Base-by-base conservation (phyloP, 2,888 invertebrate species). In the Galerucella pusilla region DNA sequence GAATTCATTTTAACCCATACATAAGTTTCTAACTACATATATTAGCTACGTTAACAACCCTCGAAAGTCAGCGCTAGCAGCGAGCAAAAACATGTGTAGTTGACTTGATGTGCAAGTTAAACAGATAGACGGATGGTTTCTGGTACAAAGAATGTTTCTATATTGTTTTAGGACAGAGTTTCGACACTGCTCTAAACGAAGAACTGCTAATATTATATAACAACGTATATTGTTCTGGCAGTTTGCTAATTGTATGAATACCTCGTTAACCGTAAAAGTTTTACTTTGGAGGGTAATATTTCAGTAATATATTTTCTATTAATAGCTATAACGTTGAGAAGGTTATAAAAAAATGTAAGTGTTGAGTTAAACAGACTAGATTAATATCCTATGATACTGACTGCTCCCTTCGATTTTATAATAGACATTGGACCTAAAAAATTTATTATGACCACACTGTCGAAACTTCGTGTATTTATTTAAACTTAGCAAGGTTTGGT, bases 111-210 rank as follows among this genome's bases (percentile, higher is more conserved):
- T 64, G 46, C n/a, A 64, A 64, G 35, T 45, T 64, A 64, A 64
- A 64, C 64, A 64, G 64, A 64, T 20, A 45, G 64, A 64, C 46
- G 16, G 64, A 20, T 64, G 64, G 64, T 64, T 64, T 64, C 4
- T 11, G 25, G 46, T 14, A 46, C 16, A 64, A 35, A 64, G 35
- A 42, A 64, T 64, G 64, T 64, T 42, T n/a, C 45, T 16, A 7
- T 64, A 64, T 64, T 64, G 64, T 64, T 64, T 64, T 64, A 64
- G 64, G 64, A 64, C 64, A 5, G 16, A 64, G 20, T 46, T 64
- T 46, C 14, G 64, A 45, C 64, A 64, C 64, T 46, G 16, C 42
- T 7, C 16, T 64, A 16, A 64, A 16, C 20, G 16, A 45, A 20
- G 16, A 63, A 42, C 64, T n/a, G 14, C 16, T 64, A 64, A 64